Percentiles rank a stretch among this genome's conserved stretches.
These are phyloP conservation scores for Anastatus disparis DNA, from an alignment of 1,140 invertebrate species.

Conservation along the genomic window DNA sequence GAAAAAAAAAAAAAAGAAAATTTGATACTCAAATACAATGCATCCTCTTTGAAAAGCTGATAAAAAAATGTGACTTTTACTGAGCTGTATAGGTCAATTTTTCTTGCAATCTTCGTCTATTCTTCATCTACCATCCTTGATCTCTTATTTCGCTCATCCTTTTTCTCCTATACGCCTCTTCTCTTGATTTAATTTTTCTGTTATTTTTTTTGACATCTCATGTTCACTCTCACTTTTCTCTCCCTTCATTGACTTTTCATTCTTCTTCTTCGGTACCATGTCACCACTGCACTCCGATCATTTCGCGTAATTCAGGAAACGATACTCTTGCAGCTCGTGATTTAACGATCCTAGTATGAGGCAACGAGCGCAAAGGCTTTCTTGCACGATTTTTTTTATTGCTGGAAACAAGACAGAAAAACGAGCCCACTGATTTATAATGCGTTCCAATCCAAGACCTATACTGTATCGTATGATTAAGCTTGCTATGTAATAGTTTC, in stretches of 20 bases:
- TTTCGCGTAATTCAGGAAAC: slow-evolving; percentile 33
- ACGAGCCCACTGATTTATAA: slow-evolving; percentile 26
- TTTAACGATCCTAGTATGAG: slow-evolving; percentile 35
- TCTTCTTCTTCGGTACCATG: no score
- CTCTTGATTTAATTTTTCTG: not conserved
- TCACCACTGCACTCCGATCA: not conserved
- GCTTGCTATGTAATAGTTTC: not conserved
- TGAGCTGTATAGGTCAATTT: slow-evolving; percentile 13
- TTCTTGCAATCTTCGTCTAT: not conserved
- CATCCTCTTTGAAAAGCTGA: no score
- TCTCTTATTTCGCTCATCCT: slow-evolving; percentile 19
- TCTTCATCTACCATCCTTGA: not conserved
- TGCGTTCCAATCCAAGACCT: not conserved
- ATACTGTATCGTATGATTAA: not conserved
- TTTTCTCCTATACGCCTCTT: no score
- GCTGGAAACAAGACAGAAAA: slow-evolving; percentile 7
- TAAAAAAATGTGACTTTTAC: no score
- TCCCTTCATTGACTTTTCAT: not conserved
- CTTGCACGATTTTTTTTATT: not conserved
- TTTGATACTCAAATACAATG: no score
- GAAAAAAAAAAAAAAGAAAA: no score
- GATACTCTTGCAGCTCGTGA: not conserved
- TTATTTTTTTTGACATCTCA: not conserved
- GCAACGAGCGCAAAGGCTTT: not conserved
- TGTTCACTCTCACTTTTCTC: not conserved